Base-by-base conservation (phyloP, 1,140 invertebrate genomes). In the Papilio xuthus region DNA sequence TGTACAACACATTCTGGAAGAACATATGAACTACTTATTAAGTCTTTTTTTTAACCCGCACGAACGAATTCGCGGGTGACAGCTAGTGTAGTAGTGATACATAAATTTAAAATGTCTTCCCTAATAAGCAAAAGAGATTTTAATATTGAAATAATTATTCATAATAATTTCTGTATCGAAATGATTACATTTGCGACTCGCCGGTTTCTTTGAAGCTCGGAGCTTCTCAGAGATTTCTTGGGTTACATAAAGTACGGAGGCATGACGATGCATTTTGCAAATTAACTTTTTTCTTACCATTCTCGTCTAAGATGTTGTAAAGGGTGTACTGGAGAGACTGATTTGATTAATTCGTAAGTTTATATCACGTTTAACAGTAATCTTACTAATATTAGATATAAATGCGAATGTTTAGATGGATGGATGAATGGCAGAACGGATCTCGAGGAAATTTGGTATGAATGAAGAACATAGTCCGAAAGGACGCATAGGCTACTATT, bases 171-270 rank as follows among this genome's bases (percentile, higher is more conserved):
- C 60, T 28, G 26, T 63, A 63, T 63, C 60, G 26, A 63, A 63
- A 63, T 63, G 60, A 63, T 63, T 63, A 63, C 60, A 63, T 63
- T 63, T 63, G 60, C 60, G 60, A 63, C 23, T 63, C 23, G 23
- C 12, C 13, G 15, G 18, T 18, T n/a, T 53, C 60, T 63, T 63
- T 63, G 60, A 63, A 63, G 26, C 60, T 6, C 12, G 23, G 13
- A 15, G 18, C 50, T 53, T 53, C 50, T 53, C 60, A 15, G 60
- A 63, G 26, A 63, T 60, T 28, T 15, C 60, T 63, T 63, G 26
- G 23, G 60, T 28, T 6, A 12, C 26, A 12, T 63, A 13, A 0
- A 63, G 60, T 28, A 28, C 60, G 23, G 60, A 63, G 1, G 60
- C 3, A 28, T 63, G 60, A 63, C 60, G 60, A 28, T 63, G 60